phyloP scores from a whole-genome alignment of 2,113 vertebrate genomes.

The Rhinogobius similis region DNA sequence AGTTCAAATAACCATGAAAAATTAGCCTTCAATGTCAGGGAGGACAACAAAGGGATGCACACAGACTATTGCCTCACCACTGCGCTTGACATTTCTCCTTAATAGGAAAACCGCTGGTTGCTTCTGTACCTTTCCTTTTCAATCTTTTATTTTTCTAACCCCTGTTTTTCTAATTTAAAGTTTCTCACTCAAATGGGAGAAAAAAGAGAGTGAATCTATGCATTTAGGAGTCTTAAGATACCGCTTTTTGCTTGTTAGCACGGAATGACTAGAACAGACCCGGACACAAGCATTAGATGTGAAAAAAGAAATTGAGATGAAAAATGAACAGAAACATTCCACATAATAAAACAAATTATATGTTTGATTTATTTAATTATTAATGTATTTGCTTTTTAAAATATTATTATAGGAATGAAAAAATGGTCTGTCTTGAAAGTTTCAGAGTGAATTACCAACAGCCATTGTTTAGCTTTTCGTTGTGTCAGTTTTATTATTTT shows the following conservation, averaged over 20 bases:
- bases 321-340: not conserved
- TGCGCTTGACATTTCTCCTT: constrained; percentile 83
- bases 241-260: constrained; percentile 56
- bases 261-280: constrained; percentile 46
- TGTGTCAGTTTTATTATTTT: not conserved
- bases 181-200: constrained; percentile 71
- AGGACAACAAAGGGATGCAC: constrained; percentile 86
- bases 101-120: constrained; percentile 80
- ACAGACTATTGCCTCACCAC: constrained; percentile 76
- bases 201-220: constrained; percentile 27
- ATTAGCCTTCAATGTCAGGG: constrained; percentile 96
- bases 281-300: not conserved
- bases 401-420: not conserved
- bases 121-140: constrained; percentile 73
- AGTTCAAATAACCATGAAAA: constrained; percentile 99
- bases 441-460: not conserved
- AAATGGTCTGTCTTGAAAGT: not conserved
- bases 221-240: constrained; percentile 43
- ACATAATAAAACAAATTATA: no score
- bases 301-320: not conserved
- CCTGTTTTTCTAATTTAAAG: constrained; percentile 78
- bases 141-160: constrained; percentile 66
- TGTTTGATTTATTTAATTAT: no score
- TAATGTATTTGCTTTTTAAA: no score
- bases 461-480: not conserved